A percentile compares a stretch with the other conserved stretches of the same genome.
Evolutionary conservation across 2,888 invertebrate genomes (phyloP).

Genomic region (Nineta flava): DNA sequence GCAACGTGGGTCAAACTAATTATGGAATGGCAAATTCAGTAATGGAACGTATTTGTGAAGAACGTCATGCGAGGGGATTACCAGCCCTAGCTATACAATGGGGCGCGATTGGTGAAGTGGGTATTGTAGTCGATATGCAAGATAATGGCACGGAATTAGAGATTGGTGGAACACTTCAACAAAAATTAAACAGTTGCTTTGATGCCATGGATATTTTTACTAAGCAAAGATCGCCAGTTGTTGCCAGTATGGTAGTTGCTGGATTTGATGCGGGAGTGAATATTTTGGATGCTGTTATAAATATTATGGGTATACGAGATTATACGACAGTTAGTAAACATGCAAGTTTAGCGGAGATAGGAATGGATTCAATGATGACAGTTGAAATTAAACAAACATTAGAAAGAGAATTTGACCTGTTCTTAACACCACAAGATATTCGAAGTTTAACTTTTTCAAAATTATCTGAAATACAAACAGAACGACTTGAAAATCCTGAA

Average conservation of each 20-base stretch:
- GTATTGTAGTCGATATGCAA: constrained; percentile 35
- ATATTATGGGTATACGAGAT: constrained; percentile 43
- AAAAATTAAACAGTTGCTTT: constrained; percentile 40
- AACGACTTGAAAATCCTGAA: not conserved
- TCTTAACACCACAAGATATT: constrained; percentile 73
- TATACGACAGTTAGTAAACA: constrained; percentile 52
- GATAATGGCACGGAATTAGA: constrained; percentile 20
- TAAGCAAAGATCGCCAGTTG: constrained; percentile 25
- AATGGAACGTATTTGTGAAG: constrained; percentile 78
- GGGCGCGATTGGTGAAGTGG: constrained; percentile 70
- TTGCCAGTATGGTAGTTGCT: constrained; percentile 31
- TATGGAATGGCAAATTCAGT: constrained; percentile 83
- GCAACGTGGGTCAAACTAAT: constrained; percentile 82
- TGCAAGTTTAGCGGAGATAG: constrained; percentile 71
- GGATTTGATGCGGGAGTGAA: constrained; percentile 43
- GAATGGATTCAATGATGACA: constrained; percentile 95
- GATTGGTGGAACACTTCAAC: constrained; percentile 38
- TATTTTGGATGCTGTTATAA: constrained; percentile 56
- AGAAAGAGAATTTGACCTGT: constrained; percentile 77
- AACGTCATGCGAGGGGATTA: constrained; percentile 46
- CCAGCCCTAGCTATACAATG: constrained; percentile 79
- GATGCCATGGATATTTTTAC: constrained; percentile 31
- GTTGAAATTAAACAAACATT: constrained; percentile 89
- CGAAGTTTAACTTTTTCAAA: constrained; percentile 61
- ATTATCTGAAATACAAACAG: constrained; percentile 19